Conservation (phyloP, 2,888 invertebrate species). For the Leucoma salicis region DNA sequence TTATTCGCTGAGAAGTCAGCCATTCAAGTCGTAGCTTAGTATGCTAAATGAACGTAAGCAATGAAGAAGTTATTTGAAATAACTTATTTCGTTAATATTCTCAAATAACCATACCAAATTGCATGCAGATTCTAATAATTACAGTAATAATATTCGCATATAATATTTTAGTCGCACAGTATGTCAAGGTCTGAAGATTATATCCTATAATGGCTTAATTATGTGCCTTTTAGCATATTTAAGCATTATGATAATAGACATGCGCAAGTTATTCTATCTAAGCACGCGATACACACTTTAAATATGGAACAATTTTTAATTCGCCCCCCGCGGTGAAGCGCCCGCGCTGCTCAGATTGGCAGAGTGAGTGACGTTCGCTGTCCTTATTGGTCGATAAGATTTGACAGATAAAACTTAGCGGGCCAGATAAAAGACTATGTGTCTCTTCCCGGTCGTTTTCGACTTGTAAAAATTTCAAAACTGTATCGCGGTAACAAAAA, state of each 20-base stretch:
- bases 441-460: slow-evolving; percentile 64
- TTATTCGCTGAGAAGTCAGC: too few species aligned
- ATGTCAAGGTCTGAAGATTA: slow-evolving; percentile 33
- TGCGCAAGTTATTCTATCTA: slow-evolving; percentile 57
- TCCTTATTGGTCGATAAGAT: slow-evolving; percentile 81
- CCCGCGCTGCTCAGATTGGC: slow-evolving; percentile 70
- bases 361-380: slow-evolving; percentile 79
- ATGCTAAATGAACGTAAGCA: too few species aligned
- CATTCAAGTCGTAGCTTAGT: too few species aligned
- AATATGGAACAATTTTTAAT: slow-evolving; percentile 66
- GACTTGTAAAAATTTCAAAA: slow-evolving; percentile 70
- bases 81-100: not conserved
- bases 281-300: slow-evolving; percentile 68
- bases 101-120: not conserved
- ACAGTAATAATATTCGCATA: slow-evolving; percentile 16
- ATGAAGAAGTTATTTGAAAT: too few species aligned
- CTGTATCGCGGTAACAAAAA: slow-evolving; percentile 65
- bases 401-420: slow-evolving; percentile 72
- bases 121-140: slow-evolving; percentile 2
- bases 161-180: slow-evolving; percentile 17
- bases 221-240: slow-evolving; percentile 39
- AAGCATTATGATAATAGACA: slow-evolving; percentile 60
- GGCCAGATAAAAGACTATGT: slow-evolving; percentile 74
- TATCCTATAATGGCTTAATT: slow-evolving; percentile 61
- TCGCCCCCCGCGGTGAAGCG: slow-evolving; percentile 72